Conservation (phyloP, 2,888 invertebrate genomes). For the Arctia plantaginis region DNA sequence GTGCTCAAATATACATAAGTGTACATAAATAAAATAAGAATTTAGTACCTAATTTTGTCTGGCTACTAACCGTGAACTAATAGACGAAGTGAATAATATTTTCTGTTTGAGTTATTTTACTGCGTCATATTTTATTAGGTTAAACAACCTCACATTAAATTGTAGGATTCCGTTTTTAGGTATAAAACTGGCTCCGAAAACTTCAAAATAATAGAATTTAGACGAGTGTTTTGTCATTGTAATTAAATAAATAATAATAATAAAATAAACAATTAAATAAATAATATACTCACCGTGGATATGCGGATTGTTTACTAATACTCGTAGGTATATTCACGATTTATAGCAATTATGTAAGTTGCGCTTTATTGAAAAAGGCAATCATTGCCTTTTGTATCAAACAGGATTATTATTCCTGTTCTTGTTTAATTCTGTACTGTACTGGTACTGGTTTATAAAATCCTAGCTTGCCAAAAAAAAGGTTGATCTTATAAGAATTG, state of each 20-base stretch:
- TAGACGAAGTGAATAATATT: constrained; percentile 18
- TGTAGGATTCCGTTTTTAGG: background rate
- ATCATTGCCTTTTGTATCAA: background rate
- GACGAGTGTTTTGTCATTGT: background rate
- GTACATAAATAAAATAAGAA: constrained; percentile 7
- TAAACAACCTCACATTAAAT: background rate
- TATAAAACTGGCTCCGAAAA: background rate
- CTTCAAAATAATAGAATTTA: background rate
- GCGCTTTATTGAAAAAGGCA: background rate
- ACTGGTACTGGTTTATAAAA: no score
- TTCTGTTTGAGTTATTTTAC: constrained; percentile 22
- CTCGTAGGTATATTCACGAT: no score
- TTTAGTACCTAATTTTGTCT: constrained; percentile 42
- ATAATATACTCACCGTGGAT: background rate
- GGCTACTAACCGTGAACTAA: constrained; percentile 42
- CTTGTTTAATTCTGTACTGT: no score
- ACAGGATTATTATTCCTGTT: no score
- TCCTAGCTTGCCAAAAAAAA: no score
- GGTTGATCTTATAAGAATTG: no score
- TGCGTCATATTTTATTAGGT: constrained; percentile 9
- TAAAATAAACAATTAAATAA: no score
- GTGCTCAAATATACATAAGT: background rate
- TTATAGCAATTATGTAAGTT: background rate
- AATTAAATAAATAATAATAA: background rate
- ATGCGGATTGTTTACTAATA: background rate